phyloP scores from a whole-genome alignment of 2,888 invertebrate genomes.

The Microplitis deprimator region DNA sequence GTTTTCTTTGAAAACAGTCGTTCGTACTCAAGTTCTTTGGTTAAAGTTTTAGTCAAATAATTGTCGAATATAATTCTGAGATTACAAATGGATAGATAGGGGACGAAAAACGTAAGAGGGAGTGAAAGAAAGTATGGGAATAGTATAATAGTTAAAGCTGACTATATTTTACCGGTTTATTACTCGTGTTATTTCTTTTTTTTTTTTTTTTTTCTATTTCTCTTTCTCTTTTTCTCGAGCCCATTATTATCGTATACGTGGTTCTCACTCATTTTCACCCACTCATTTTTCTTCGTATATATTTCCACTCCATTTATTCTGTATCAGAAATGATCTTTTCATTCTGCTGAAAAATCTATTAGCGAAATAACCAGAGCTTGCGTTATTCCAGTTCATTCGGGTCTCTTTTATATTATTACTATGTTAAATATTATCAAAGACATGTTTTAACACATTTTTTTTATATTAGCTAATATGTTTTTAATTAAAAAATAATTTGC shows the following conservation, averaged over 20 bases:
- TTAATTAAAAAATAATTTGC: constrained; percentile 19
- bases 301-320: constrained; percentile 58
- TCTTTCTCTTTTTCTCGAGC: constrained; percentile 18
- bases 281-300: constrained; percentile 50
- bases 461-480: not conserved
- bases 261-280: constrained; percentile 23
- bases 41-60: constrained; percentile 33
- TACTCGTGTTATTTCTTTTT: constrained; percentile 29
- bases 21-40: not conserved
- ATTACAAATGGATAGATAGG: constrained; percentile 35
- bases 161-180: constrained; percentile 23
- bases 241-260: not conserved
- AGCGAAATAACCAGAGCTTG: constrained; percentile 51
- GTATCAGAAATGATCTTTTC: constrained; percentile 58
- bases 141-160: constrained; percentile 42
- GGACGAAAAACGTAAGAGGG: not conserved
- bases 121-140: not conserved
- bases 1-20: not conserved
- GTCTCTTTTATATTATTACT: constrained; percentile 29
- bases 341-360: constrained; percentile 59
- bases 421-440: constrained; percentile 18
- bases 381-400: constrained; percentile 29
- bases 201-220: constrained; percentile 14
- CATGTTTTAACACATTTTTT: constrained; percentile 23
- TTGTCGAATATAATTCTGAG: constrained; percentile 41